These are phyloP conservation scores for Poecilia gillii DNA, from an alignment of 2,797 vertebrate species.

Conservation along the genomic window DNA sequence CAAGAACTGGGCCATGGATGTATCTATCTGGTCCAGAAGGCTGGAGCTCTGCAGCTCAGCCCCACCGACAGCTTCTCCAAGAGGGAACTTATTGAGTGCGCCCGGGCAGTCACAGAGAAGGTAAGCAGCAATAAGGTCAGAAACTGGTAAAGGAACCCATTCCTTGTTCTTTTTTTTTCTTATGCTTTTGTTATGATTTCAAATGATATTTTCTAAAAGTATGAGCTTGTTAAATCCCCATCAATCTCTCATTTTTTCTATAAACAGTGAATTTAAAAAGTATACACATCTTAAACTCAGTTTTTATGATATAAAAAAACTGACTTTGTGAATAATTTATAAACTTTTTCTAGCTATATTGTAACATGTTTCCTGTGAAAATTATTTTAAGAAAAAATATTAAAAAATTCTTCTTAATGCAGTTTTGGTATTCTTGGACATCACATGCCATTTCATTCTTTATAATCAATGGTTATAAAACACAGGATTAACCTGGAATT, in stretches of 20 bases:
- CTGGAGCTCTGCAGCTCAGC: conserved; percentile 94
- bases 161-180: not conserved
- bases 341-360: not conserved
- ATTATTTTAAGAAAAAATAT: not conserved
- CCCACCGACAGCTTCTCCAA: conserved; percentile 97
- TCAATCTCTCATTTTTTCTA: not conserved
- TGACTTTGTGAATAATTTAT: not conserved
- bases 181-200: not conserved
- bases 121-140: conserved; percentile 84
- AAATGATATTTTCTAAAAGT: not conserved
- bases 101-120: conserved; percentile 95
- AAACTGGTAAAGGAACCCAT: conserved; percentile 1
- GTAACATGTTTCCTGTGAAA: not conserved
- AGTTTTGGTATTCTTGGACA: not conserved
- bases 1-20: conserved; percentile 97
- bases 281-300: not conserved
- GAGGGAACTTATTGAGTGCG: conserved; percentile 95
- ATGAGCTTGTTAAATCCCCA: not conserved
- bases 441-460: not conserved
- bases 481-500: not conserved
- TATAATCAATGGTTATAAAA: not conserved
- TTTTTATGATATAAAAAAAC: not conserved
- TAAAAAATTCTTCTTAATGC: not conserved
- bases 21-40: conserved; percentile 98
- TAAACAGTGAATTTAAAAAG: not conserved